These are phyloP conservation scores for Actenoides lindsayi DNA, from an alignment of 2,113 vertebrate species.

Conservation along the genomic window DNA sequence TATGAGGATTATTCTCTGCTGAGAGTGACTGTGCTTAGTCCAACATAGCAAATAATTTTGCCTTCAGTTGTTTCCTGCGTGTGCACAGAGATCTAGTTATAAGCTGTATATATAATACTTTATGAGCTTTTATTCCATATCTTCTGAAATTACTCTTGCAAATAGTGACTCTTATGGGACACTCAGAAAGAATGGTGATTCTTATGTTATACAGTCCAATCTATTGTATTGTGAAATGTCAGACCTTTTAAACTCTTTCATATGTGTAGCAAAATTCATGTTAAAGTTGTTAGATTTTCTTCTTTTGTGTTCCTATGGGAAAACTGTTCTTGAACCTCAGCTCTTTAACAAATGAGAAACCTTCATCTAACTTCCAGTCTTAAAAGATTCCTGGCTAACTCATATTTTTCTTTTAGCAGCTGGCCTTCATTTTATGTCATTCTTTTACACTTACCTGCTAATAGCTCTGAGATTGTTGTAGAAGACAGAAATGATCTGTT, in stretches of 20 bases:
- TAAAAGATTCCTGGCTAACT: not conserved
- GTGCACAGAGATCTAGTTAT: not conserved
- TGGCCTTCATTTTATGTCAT: not conserved
- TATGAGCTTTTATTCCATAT: not conserved
- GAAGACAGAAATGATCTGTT: not conserved
- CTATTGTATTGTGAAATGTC: not conserved
- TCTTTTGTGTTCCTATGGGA: not conserved
- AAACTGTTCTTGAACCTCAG: not conserved
- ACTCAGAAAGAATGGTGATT: not conserved
- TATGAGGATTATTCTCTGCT: not conserved
- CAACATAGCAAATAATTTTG: not conserved
- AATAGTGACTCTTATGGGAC: not conserved
- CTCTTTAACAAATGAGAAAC: not conserved
- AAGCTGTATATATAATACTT: not conserved
- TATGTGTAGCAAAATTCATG: not conserved
- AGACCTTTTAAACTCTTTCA: not conserved
- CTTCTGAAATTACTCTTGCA: not conserved
- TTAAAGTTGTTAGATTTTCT: not conserved
- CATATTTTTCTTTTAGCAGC: not conserved
- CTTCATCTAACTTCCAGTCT: not conserved
- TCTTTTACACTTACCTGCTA: not conserved
- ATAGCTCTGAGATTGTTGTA: not conserved
- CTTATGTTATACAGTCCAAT: not conserved
- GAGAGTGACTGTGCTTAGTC: not conserved
- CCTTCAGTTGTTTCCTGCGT: not conserved